Conservation (phyloP, 2,113 vertebrate species). For the Nicator chloris region DNA sequence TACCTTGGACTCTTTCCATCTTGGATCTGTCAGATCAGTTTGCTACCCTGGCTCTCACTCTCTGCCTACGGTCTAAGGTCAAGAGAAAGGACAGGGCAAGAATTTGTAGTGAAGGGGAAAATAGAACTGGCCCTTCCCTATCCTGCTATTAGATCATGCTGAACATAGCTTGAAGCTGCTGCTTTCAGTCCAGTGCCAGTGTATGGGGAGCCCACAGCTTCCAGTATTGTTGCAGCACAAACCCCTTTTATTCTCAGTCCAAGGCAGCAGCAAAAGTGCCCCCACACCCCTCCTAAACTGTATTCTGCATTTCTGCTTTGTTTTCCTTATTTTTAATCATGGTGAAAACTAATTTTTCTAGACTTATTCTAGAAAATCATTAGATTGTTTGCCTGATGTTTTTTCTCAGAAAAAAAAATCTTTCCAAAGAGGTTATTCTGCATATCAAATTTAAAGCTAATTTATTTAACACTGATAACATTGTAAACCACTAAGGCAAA, state of each 20-base stretch:
- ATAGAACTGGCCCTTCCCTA: background rate
- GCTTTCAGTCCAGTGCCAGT: background rate
- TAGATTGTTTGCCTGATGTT: background rate
- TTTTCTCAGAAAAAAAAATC: background rate
- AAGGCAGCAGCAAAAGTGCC: background rate
- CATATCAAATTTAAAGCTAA: background rate
- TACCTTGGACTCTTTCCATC: background rate
- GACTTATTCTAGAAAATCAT: background rate
- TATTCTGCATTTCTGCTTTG: background rate
- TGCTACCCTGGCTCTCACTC: background rate
- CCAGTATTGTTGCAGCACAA: background rate
- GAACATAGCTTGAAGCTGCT: background rate
- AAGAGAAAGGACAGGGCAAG: background rate
- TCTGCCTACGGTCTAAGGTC: background rate
- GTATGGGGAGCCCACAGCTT: background rate
- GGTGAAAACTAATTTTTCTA: background rate
- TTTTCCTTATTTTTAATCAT: background rate
- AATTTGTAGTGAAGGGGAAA: background rate
- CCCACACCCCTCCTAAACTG: background rate
- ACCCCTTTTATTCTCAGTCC: background rate
- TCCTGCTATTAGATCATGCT: background rate
- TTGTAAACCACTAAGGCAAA: background rate
- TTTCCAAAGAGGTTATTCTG: background rate
- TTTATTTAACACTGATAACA: background rate
- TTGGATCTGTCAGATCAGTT: background rate